Conservation (phyloP, 2,113 vertebrate genomes). For the Potamarius usumacintae region DNA sequence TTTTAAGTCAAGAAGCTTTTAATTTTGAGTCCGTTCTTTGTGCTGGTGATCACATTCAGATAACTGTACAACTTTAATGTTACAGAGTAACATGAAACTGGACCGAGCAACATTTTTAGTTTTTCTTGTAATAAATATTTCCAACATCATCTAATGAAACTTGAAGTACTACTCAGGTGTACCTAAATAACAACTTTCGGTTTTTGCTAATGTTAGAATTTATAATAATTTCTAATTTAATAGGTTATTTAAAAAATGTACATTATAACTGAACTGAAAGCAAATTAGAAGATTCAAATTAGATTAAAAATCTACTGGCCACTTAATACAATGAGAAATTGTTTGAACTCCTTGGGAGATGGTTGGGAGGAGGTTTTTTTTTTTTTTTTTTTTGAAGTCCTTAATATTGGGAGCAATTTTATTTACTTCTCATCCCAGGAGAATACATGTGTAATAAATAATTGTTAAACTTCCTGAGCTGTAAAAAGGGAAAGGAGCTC, state of each 20-base stretch:
- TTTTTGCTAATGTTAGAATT: background rate
- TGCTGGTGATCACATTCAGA: slow-evolving; percentile 3
- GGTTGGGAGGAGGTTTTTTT: background rate
- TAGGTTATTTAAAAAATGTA: background rate
- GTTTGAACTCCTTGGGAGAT: background rate
- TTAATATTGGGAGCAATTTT: background rate
- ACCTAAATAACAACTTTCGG: slow-evolving; percentile 6
- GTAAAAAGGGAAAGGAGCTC: slow-evolving; percentile 44
- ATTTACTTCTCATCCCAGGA: slow-evolving; percentile 11
- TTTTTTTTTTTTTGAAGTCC: background rate
- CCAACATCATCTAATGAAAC: slow-evolving; percentile 1
- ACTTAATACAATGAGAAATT: slow-evolving; percentile 9
- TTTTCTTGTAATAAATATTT: slow-evolving; percentile 17
- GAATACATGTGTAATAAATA: background rate
- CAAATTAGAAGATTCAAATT: background rate
- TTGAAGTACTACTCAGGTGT: slow-evolving; percentile 37
- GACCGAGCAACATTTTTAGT: background rate
- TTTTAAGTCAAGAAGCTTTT: background rate
- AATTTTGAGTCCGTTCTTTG: background rate
- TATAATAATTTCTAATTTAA: background rate
- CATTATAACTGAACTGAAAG: background rate
- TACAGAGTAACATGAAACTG: background rate
- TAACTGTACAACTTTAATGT: background rate
- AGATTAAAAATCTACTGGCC: background rate
- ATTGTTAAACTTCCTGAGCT: slow-evolving; percentile 35